Percentiles rank a stretch among this genome's conserved stretches.
Evolutionary conservation across 2,113 vertebrate genomes (phyloP).

Genomic region (Microcebus ravelobensis): DNA sequence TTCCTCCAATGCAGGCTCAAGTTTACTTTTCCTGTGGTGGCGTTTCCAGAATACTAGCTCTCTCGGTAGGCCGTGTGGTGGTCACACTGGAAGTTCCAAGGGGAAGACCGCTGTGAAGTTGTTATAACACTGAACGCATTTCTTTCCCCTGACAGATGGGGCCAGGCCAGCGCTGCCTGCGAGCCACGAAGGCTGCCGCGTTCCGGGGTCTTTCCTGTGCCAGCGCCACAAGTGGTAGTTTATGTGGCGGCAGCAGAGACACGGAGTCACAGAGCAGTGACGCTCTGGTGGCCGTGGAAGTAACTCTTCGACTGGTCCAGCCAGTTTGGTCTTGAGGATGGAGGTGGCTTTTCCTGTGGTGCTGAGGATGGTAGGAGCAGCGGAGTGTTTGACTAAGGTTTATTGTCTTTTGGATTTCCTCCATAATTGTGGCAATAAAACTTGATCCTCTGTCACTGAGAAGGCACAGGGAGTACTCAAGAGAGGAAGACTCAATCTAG

Average conservation of each 20-base stretch:
- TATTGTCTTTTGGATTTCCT: not conserved
- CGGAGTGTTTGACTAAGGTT: not conserved
- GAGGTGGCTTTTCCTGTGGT: not conserved
- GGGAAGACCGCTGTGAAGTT: not conserved
- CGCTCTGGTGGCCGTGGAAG: no score
- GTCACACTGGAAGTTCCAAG: not conserved
- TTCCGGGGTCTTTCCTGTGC: not conserved
- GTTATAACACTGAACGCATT: not conserved
- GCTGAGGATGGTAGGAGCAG: not conserved
- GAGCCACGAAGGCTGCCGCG: not conserved
- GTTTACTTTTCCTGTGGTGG: not conserved
- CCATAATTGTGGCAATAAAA: not conserved
- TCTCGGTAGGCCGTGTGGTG: no score
- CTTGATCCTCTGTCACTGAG: not conserved
- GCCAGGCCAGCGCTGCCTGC: not conserved
- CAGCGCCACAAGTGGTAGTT: not conserved
- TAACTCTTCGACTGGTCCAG: not conserved
- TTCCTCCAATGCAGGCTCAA: not conserved
- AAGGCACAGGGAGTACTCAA: not conserved
- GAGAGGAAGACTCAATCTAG: not conserved
- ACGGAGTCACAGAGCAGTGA: fast-evolving
- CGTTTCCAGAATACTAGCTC: not conserved
- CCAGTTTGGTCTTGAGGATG: not conserved
- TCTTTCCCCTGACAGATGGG: not conserved
- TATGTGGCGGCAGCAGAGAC: no score